Percentiles rank a stretch among this genome's conserved stretches.
Evolutionary conservation across 2,113 vertebrate species (phyloP).

Genomic region (Pholis gunnellus): DNA sequence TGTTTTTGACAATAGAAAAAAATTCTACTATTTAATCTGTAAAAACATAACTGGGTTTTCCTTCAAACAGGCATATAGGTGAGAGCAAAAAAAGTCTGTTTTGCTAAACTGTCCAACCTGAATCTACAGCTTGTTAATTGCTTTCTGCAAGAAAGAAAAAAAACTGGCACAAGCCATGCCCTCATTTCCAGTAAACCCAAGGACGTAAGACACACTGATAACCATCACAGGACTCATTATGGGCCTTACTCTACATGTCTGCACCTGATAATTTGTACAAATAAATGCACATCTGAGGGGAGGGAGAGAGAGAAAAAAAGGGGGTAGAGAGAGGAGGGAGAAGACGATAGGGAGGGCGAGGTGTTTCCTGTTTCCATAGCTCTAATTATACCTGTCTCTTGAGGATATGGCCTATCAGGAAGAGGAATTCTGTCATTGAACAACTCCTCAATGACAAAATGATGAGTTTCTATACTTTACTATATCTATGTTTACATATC

Average conservation of each 20-base stretch:
- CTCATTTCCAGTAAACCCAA: constrained; percentile 77
- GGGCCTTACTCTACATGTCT: constrained; percentile 43
- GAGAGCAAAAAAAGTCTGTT: not conserved
- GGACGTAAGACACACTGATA: constrained; percentile 50
- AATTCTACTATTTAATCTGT: not conserved
- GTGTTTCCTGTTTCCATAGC: constrained; percentile 86
- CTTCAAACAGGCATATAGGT: constrained; percentile 1
- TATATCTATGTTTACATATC: not conserved
- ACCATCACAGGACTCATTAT: constrained; percentile 65
- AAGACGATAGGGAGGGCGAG: constrained; percentile 79
- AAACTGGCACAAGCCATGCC: not conserved
- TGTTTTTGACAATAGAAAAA: not conserved
- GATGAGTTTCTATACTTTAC: constrained; percentile 15
- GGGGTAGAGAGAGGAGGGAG: constrained; percentile 41
- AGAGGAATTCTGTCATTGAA: constrained; percentile 64
- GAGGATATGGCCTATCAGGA: constrained; percentile 69
- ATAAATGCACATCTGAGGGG: constrained; percentile 68
- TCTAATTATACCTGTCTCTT: constrained; percentile 83
- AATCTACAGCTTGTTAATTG: constrained; percentile 14
- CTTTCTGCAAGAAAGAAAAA: constrained; percentile 11
- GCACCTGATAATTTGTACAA: constrained; percentile 68
- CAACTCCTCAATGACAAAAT: constrained; percentile 55
- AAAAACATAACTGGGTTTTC: not conserved
- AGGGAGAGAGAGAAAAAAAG: constrained; percentile 31
- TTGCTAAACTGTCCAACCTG: not conserved